Base-by-base conservation (phyloP, 2,113 vertebrate species). In the Pterocles orientalis region DNA sequence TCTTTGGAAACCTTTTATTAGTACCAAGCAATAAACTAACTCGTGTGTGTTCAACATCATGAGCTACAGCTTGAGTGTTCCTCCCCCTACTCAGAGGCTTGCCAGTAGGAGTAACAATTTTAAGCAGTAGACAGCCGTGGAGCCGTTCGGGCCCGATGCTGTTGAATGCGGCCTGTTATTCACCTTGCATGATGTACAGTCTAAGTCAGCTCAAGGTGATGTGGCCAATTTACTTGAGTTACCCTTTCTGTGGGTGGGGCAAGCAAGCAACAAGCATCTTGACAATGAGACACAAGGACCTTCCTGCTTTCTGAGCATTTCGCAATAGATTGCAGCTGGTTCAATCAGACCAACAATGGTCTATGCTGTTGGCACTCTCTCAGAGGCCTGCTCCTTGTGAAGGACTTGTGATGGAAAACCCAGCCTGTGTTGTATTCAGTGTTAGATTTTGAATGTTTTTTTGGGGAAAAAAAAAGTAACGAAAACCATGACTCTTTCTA, bases 1-100 rank as follows among this genome's bases (percentile, higher is more conserved):
- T 97, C 95, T 92, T 80, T 95, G 90, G 94, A 96, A 96, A 76
- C 34, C 78, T 97, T 95, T 97, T 95, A 93, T 87, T 93, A 92
- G 62, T 69, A 93, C 51, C 62, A 84, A 96, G 78, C 84, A 78
- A 70, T 93, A 96, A 95, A 95, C 91, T 78, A 82, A 87, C 45
- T 33, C 5, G 50, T 45, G 56, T 90, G 70, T 96, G 93, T 95
- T 96, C 94, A 95, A 66, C 87, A 97, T 94, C 81, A 94, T 65
- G 51, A 76, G 51, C 51, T 82, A 57, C 39, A 89, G 76, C 81
- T 75, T 70, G 89, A 90, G 62, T 18, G 73, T 73, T 92, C 81
- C 41, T 94, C 39, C 34, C 50, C 36, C 71, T 94, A 8, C 88
- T 92, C n/a, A 14, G 80, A 71, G 43, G 14, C 50, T 58, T 65